Evolutionary conservation across 2,113 vertebrate genomes (phyloP), one percentile per base, ranked within the genome.

Genomic region (Ploceus nigricollis): DNA sequence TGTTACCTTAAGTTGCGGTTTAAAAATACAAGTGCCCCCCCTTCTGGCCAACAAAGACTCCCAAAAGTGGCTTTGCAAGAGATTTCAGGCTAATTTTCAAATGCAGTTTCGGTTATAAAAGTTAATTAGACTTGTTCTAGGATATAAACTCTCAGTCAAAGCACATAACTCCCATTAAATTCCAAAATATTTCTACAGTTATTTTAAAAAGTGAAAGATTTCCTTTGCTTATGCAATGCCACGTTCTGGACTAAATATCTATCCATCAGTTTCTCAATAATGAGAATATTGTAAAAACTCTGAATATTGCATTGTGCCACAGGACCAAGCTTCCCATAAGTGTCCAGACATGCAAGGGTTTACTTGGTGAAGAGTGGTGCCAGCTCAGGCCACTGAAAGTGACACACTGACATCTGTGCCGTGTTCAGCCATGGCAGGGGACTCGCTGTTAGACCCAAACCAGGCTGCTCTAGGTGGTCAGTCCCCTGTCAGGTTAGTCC

Each of bases 11-110:
- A 87, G 54, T 13, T 15, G 70, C 25, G 24, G 15, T 95, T 89
- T 76, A 87, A 94, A 94, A 91, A 96, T 87, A 61, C 87, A 93
- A 82, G 70, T 85, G 84, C 91, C 87, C 91, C 91, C 81, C 35
- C 93, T 97, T 89, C 87, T 97, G 95, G 91, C 40, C 83, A 76
- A 33, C 9, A 33, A 39, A 16, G 31, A 45, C 40, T 79, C 24
- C 25, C 61, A 24, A 84, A 93, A 94, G 30, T 42, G 54, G 11
- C 25, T 84, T 60, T 66, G 18, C 8, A 51, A 66, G 68, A 37
- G 4, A 44, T 37, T 63, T 78, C 24, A 30, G 33, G 35, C 12
- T 63, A 47, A 80, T 63, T 77, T 87, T 40, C 40, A 90, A 89
- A 51, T 7, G 20, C 28, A 15, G 17, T 56, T 91, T 35, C 25